Conservation (phyloP, 2,888 invertebrate genomes). For the Gymnosoma rotundatum region DNA sequence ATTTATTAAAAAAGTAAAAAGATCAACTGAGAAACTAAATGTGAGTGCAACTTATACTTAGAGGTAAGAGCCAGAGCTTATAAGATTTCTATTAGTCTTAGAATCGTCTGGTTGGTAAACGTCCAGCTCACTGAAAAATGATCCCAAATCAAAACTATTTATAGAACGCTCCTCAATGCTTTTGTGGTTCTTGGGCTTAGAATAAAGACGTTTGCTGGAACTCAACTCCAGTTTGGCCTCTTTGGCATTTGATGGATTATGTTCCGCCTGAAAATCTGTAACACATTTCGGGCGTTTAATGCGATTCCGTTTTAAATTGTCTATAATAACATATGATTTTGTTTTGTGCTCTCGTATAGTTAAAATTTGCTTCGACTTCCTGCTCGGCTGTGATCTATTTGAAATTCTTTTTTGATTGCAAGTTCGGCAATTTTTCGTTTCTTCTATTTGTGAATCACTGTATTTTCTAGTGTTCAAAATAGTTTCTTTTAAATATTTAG, state of each 20-base stretch:
- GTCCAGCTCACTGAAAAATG: background rate
- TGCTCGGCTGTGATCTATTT: too few species aligned
- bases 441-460: too few species aligned
- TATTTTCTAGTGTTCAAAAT: too few species aligned
- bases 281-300: background rate
- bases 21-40: too few species aligned
- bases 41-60: background rate
- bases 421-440: too few species aligned
- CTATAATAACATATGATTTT: too few species aligned
- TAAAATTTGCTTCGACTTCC: too few species aligned
- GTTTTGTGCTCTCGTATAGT: too few species aligned
- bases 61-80: background rate
- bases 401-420: too few species aligned
- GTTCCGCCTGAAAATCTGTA: background rate
- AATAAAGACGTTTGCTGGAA: background rate
- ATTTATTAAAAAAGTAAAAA: background rate
- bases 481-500: too few species aligned
- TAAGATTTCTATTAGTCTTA: background rate
- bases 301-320: background rate
- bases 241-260: background rate
- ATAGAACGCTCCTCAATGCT: background rate
- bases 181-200: background rate
- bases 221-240: background rate
- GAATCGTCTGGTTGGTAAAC: background rate
- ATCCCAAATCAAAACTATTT: background rate